phyloP scores from a whole-genome alignment of 2,888 invertebrate genomes.

The Conchocele bisecta region DNA sequence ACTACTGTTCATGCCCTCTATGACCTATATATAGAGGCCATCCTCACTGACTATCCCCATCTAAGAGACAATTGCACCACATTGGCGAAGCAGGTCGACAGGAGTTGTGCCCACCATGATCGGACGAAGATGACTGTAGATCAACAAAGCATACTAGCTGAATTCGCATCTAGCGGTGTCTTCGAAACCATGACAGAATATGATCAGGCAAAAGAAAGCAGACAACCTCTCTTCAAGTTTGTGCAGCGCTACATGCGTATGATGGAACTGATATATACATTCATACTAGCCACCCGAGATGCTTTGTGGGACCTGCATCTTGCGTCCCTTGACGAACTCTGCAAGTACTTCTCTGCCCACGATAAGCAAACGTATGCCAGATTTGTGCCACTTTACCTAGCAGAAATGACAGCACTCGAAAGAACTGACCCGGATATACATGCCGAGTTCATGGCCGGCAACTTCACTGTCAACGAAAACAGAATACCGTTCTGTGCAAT shows the following conservation, averaged over 20 bases:
- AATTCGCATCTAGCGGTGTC: no score
- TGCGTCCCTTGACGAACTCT: not conserved
- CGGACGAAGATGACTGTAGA: no score
- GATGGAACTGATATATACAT: not conserved
- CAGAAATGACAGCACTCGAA: constrained; percentile 6
- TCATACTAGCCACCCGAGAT: not conserved
- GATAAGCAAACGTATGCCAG: constrained; percentile 17
- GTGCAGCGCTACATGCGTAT: constrained; percentile 3
- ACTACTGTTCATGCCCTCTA: no score
- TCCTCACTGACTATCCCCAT: no score
- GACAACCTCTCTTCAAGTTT: no score
- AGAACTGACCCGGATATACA: not conserved
- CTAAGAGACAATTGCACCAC: no score
- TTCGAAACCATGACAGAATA: no score
- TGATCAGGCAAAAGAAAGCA: no score
- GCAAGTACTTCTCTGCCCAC: constrained; percentile 19
- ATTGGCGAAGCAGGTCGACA: no score
- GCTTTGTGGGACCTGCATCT: constrained; percentile 12
- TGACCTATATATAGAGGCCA: no score
- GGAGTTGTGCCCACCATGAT: no score
- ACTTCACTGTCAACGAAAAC: constrained; percentile 16
- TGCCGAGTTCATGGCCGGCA: constrained; percentile 2
- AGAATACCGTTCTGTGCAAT: constrained; percentile 19
- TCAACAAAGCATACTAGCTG: no score
- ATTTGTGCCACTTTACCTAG: constrained; percentile 18